These are phyloP conservation scores for Sphenopsis melanotis DNA, from an alignment of 2,797 vertebrate species.

Conservation along the genomic window DNA sequence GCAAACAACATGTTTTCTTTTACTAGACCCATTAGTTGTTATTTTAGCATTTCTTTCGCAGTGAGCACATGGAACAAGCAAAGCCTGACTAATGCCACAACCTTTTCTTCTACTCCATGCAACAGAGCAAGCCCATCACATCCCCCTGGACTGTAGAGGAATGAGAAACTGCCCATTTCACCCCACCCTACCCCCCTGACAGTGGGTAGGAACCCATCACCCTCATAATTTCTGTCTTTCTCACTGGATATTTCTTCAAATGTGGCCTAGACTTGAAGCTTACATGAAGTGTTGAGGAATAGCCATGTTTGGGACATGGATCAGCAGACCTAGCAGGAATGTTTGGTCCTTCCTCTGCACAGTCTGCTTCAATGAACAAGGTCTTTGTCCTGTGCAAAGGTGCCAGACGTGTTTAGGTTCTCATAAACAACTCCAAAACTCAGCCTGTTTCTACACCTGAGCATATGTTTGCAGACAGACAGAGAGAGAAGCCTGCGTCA, in stretches of 20 bases:
- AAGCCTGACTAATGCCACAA: background rate
- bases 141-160: background rate
- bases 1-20: background rate
- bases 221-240: background rate
- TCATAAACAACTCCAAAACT: conserved; percentile 6
- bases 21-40: background rate
- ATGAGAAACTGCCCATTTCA: background rate
- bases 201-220: background rate
- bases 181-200: background rate
- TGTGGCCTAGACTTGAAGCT: background rate
- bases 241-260: background rate
- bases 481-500: background rate
- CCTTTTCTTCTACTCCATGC: background rate
- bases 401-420: background rate
- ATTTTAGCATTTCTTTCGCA: background rate
- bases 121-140: background rate
- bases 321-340: background rate
- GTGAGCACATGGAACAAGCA: background rate
- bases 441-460: background rate
- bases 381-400: conserved; percentile 1
- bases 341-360: background rate
- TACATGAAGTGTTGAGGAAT: background rate
- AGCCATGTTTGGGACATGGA: background rate
- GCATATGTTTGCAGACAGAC: background rate
- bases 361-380: background rate